Evolutionary conservation across 2,888 invertebrate genomes (phyloP), one percentile per base, ranked within the genome.

Genomic region (Spodoptera littoralis): DNA sequence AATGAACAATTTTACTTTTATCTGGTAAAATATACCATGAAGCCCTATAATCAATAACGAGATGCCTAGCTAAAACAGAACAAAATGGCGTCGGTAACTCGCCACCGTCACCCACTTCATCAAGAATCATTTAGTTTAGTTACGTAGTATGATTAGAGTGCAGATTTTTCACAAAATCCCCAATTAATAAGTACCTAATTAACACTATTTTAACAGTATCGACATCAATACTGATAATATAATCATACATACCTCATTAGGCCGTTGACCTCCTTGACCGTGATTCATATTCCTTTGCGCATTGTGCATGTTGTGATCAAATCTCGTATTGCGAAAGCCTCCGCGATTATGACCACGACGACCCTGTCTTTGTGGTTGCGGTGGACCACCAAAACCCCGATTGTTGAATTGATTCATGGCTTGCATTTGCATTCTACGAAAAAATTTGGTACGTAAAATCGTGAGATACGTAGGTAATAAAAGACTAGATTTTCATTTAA

Each of bases 331-430:
- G n/a, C 92, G 90, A 54, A 95, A 94, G 41, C 90, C 90, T 55
- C 92, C 88, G 44, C 88, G 88, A 45, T 87, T 87, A 58, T 85
- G 88, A 36, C 92, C 92, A 65, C 93, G 90, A 42, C 93, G 90
- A 45, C 88, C 87, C 55, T 90, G 93, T 51, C 94, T 88, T 76
- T 94, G 94, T 0, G 94, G 94, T 69, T 94, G 94, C 6, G 94
- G 94, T 30, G 92, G 92, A 5, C 94, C 94, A 27, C 94, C 94
- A 79, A 90, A 94, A n/a, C 94, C 94, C 82, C 94, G 85, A 76
- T 92, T 89, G n/a, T 90, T 91, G 67, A 86, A 94, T 76, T 92
- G 88, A 88, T 93, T 92, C 93, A 93, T 93, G 60, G 88, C 90
- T 79, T 93, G 90, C 89, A 91, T 90, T 88, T 92, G 90, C 90